Percentiles rank a stretch among this genome's conserved stretches.
phyloP scores from a whole-genome alignment of 2,797 vertebrate genomes.

The Melanotaenia nigrans region DNA sequence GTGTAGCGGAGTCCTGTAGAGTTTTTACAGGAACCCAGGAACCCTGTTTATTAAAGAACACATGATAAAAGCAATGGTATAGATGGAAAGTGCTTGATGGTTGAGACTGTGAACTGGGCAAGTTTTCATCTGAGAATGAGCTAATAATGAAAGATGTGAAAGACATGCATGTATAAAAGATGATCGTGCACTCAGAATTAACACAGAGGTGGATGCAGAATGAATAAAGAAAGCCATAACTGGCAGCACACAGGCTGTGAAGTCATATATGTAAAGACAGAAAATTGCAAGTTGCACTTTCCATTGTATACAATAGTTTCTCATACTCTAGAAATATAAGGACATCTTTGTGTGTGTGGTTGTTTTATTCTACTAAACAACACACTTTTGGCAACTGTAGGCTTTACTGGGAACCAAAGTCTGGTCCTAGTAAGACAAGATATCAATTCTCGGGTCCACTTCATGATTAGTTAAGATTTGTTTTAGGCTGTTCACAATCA shows the following conservation, averaged over 20 bases:
- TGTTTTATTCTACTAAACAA: background rate
- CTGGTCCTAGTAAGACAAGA: background rate
- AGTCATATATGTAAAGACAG: background rate
- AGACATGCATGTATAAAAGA: too few species aligned
- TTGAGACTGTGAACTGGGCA: too few species aligned
- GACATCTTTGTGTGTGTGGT: conserved; percentile 1
- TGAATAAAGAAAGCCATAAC: background rate
- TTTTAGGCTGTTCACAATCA: background rate
- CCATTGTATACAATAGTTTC: background rate
- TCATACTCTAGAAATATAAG: background rate
- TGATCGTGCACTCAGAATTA: too few species aligned
- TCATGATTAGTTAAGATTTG: too few species aligned
- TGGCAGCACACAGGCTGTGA: background rate
- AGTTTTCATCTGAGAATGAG: too few species aligned
- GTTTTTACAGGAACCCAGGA: too few species aligned
- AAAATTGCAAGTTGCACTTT: background rate
- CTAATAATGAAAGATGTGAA: too few species aligned
- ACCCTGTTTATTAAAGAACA: too few species aligned
- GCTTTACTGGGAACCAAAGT: background rate
- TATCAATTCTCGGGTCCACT: background rate
- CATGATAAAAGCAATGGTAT: too few species aligned
- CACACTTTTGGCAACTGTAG: background rate
- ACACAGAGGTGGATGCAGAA: background rate
- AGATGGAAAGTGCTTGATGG: background rate
- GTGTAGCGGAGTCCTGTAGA: too few species aligned